Evolutionary conservation across 2,888 invertebrate species (phyloP).

Genomic region (Lasioglossum pauxillum): DNA sequence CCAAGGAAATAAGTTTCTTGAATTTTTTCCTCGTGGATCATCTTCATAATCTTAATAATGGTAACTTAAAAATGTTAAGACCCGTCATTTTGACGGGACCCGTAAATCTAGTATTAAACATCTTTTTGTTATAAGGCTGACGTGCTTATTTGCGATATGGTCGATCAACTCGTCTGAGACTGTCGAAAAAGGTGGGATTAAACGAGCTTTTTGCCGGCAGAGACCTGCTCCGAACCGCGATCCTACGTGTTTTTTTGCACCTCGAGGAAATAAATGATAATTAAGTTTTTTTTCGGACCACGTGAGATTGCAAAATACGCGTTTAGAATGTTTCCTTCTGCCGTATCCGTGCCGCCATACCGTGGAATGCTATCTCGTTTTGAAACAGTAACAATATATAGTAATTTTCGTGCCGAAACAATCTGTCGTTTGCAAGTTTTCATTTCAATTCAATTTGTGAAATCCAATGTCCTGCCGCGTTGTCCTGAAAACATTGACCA

Average conservation of each 20-base stretch:
- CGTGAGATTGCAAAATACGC: neutral
- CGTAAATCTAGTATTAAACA: neutral
- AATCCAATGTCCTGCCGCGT: neutral
- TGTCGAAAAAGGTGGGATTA: neutral
- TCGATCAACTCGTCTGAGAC: neutral
- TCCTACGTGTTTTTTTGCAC: neutral
- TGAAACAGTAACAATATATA: neutral
- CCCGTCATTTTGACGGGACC: neutral
- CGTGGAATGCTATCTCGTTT: neutral
- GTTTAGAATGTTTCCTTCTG: constrained; percentile 12
- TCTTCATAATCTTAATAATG: neutral
- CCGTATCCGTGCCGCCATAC: neutral
- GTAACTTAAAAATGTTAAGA: neutral
- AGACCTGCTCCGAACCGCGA: neutral
- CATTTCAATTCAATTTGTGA: neutral
- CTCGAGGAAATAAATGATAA: constrained; percentile 1
- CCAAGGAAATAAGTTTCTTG: neutral
- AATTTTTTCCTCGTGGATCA: neutral
- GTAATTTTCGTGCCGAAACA: neutral
- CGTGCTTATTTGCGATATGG: neutral
- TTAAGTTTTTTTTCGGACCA: neutral
- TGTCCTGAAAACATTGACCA: too few relatives aligned
- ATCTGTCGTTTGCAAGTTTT: neutral
- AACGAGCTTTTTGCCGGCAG: neutral
- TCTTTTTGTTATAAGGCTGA: neutral